phyloP scores from a whole-genome alignment of 2,113 vertebrate species.

The Morone saxatilis region DNA sequence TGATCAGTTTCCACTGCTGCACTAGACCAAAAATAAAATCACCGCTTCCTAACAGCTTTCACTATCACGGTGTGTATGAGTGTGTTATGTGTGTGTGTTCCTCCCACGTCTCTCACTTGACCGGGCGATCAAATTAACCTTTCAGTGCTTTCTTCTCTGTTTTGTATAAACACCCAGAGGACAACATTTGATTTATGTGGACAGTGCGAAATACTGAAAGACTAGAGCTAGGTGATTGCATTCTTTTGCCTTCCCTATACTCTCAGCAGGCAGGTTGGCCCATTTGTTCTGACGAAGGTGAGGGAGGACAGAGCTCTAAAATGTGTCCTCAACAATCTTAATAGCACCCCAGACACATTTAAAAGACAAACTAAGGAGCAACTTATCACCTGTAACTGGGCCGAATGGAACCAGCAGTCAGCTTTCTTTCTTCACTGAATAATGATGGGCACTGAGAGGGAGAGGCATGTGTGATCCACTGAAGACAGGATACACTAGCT shows the following conservation, averaged over 20 bases:
- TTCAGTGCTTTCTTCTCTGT: slow-evolving; percentile 47
- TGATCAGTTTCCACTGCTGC: slow-evolving; percentile 29
- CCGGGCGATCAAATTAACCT: slow-evolving; percentile 63
- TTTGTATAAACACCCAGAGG: slow-evolving; percentile 49
- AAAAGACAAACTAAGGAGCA: slow-evolving; percentile 52
- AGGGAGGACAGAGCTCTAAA: slow-evolving; percentile 45
- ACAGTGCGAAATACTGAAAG: slow-evolving; percentile 19
- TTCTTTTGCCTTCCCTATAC: slow-evolving; percentile 23
- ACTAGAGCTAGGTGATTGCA: slow-evolving; percentile 29
- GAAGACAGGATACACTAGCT: slow-evolving; percentile 1
- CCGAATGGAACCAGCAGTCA: slow-evolving; percentile 25
- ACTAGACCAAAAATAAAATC: slow-evolving; percentile 23
- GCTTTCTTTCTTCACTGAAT: slow-evolving; percentile 41
- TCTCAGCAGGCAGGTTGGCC: not conserved
- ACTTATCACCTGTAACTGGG: slow-evolving; percentile 38
- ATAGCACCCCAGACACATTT: slow-evolving; percentile 38
- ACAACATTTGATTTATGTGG: slow-evolving; percentile 62
- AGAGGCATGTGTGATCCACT: not conserved
- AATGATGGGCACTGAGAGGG: slow-evolving; percentile 29
- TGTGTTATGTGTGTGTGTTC: not conserved
- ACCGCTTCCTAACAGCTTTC: not conserved
- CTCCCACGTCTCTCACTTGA: slow-evolving; percentile 25
- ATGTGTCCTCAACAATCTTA: slow-evolving; percentile 36
- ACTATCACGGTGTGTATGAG: not conserved
- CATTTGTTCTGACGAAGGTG: slow-evolving; percentile 52